Percentiles rank a stretch among this genome's conserved stretches.
These are phyloP conservation scores for Miniopterus natalensis DNA, from an alignment of 2,113 vertebrate genomes.

Conservation along the genomic window DNA sequence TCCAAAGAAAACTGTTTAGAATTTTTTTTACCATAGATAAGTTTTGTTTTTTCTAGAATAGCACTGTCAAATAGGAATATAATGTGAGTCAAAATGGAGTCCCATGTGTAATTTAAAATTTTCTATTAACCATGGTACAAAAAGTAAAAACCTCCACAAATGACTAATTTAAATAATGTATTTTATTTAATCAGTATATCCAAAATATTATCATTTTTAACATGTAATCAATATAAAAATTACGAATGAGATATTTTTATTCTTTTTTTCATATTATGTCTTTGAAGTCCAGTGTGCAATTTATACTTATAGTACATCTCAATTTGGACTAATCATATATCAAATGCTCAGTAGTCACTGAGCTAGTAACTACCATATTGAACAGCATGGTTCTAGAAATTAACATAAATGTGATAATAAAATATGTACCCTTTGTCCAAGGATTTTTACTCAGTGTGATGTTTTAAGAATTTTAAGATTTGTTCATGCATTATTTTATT, in stretches of 20 bases:
- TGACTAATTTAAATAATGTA: background rate
- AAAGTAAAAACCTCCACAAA: background rate
- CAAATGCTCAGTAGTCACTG: background rate
- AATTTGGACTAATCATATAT: conserved; percentile 4
- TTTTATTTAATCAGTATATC: background rate
- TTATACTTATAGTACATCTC: background rate
- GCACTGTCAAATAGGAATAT: background rate
- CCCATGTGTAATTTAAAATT: background rate
- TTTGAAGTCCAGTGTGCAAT: conserved; percentile 28
- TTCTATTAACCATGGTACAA: background rate
- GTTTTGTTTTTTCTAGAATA: background rate
- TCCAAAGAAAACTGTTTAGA: conserved; percentile 12
- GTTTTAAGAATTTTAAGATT: conserved; percentile 47
- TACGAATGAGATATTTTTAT: background rate
- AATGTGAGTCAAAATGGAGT: background rate
- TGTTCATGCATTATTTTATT: conserved; percentile 4
- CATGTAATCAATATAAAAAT: background rate
- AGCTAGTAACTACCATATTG: background rate
- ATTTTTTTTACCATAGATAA: background rate
- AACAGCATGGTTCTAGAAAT: background rate
- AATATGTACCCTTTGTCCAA: background rate
- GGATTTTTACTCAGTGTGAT: background rate
- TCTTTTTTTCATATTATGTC: background rate
- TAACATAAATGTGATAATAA: conserved; percentile 7
- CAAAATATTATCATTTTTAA: background rate